These are phyloP conservation scores for Passer domesticus DNA, from an alignment of 2,113 vertebrate species.

Conservation along the genomic window DNA sequence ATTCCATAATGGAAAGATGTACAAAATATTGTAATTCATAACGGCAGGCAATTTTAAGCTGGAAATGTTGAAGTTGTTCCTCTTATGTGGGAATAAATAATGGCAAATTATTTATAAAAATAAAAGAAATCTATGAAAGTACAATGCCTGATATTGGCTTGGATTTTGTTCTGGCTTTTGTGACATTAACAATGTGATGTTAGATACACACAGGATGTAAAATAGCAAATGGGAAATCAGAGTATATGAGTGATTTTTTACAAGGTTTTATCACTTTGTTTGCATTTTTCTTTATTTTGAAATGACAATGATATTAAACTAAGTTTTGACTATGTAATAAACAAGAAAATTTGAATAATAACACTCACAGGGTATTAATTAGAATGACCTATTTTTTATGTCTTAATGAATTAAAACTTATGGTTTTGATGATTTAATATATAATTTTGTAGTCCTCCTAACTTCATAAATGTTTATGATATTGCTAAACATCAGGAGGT, in stretches of 20 bases:
- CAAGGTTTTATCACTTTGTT: background rate
- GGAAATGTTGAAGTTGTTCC: background rate
- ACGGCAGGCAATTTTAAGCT: background rate
- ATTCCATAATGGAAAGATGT: background rate
- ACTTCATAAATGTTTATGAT: background rate
- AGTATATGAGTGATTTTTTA: background rate
- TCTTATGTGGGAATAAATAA: background rate
- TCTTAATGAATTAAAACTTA: background rate
- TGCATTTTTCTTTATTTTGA: background rate
- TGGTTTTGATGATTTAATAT: background rate
- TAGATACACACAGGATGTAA: background rate
- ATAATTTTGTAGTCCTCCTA: background rate
- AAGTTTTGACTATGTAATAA: background rate
- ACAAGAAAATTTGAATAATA: background rate
- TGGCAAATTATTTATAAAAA: background rate
- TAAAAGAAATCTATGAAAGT: background rate
- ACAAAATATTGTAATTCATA: background rate
- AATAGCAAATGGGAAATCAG: background rate
- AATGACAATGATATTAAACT: background rate
- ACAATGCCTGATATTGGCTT: background rate
- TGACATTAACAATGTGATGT: background rate
- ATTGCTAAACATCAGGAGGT: background rate
- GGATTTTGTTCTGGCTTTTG: background rate
- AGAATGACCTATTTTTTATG: background rate
- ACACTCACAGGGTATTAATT: background rate